Evolutionary conservation across 2,113 vertebrate genomes (phyloP), one percentile per base, ranked within the genome.

Genomic region (Apaloderma vittatum): DNA sequence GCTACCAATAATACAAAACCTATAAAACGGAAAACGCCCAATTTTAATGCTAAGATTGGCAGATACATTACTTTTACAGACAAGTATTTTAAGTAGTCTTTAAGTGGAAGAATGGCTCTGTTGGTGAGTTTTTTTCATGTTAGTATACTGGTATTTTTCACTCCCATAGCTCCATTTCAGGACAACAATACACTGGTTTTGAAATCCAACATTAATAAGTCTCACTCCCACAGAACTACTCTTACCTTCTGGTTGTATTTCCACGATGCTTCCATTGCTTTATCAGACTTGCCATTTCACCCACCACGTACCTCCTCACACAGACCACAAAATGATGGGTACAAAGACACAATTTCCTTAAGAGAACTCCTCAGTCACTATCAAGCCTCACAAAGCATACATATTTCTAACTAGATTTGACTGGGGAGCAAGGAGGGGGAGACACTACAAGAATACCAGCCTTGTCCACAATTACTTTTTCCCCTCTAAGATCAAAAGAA

Each of bases 221-320:
- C 62, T 37, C 20, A 8, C 30, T 48, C 19, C 8, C 72, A 45
- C 46, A 73, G 63, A 72, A 6, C 10, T 23, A 49, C 17, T 8
- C 34, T 63, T 61, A 17, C 10, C 55, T 66, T 63, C 43, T n/a
- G 7, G 63, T 67, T 1, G 0, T 5, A 4, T 24, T 70, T 43
- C 37, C 49, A 10, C 51, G 15, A 2, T 3, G 37, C 2, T 66
- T 19, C 43, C 5, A 37, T 7, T 55, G 19, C 32, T 58, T 30
- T 32, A 16, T 5, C 13, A 5, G 34, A 21, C 10, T 29, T 54
- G 12, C 30, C 29, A 45, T 13, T 62, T 30, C 0, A 0, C 24
- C 52, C 46, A 23, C n/a, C 63, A 8, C 40, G 3, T 8, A 14
- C 29, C 49, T 68, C 16, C 52, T 77, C 61, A 17, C 0, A 23